phyloP scores from a whole-genome alignment of 2,113 vertebrate genomes.

The Marcusenius ussheri region DNA sequence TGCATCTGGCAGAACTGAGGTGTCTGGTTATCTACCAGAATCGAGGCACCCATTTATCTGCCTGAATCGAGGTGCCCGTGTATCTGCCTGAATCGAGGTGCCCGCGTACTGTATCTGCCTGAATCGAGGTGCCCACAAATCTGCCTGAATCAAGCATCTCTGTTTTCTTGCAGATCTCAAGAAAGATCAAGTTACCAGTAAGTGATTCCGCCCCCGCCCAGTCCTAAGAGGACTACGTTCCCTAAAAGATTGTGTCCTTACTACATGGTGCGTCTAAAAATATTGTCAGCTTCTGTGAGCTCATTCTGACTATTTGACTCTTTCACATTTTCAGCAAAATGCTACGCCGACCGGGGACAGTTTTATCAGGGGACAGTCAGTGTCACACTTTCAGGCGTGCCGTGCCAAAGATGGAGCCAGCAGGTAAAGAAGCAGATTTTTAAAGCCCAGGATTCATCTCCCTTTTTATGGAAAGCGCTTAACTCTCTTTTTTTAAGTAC shows the following conservation, averaged over 20 bases:
- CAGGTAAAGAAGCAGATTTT: constrained; percentile 56
- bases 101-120: background rate
- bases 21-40: background rate
- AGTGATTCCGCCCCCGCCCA: constrained; percentile 49
- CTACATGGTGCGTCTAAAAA: background rate
- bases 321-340: constrained; percentile 55
- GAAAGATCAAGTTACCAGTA: constrained; percentile 84
- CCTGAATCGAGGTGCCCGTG: background rate
- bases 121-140: background rate
- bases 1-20: background rate
- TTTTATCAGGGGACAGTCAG: constrained; percentile 74
- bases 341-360: constrained; percentile 71
- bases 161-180: constrained; percentile 71
- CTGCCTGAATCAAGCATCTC: constrained; percentile 29
- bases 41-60: background rate
- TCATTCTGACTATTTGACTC: background rate
- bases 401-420: constrained; percentile 75
- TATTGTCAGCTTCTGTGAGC: background rate
- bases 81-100: background rate
- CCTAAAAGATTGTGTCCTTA: background rate
- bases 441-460: background rate
- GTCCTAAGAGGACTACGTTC: background rate
- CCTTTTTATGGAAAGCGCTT: background rate
- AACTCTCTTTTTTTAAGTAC: background rate
- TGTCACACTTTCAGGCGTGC: constrained; percentile 63